These are phyloP conservation scores for Nomada fabriciana DNA, from an alignment of 2,888 invertebrate species.

Conservation along the genomic window DNA sequence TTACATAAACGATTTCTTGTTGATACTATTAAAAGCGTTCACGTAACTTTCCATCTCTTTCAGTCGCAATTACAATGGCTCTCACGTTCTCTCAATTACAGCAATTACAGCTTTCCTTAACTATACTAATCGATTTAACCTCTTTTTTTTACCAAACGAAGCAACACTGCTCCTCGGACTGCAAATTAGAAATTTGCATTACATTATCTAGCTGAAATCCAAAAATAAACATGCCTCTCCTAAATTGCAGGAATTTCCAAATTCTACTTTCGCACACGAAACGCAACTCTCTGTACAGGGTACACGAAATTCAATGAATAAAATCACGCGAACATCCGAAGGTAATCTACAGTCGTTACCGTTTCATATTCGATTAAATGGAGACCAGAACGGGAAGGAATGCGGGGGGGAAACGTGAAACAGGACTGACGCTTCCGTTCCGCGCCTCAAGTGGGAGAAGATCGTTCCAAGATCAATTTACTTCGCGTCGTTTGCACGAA, in stretches of 20 bases:
- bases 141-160: too few relatives aligned
- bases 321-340: not conserved
- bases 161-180: too few relatives aligned
- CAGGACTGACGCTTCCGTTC: conserved; percentile 20
- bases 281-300: not conserved
- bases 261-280: not conserved
- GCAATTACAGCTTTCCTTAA: conserved; percentile 37
- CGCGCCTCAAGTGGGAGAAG: not conserved
- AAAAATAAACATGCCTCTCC: too few relatives aligned
- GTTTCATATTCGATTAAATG: conserved; percentile 7
- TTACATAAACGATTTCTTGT: conserved; percentile 16
- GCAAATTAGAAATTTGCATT: too few relatives aligned
- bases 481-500: conserved; percentile 49
- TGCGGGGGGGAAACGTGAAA: conserved; percentile 2
- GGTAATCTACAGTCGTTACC: not conserved
- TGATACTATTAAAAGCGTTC: conserved; percentile 23
- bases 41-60: conserved; percentile 14
- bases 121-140: conserved; percentile 24
- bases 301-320: not conserved
- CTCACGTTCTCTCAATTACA: conserved; percentile 36
- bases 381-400: not conserved
- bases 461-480: conserved; percentile 55
- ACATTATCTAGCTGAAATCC: too few relatives aligned
- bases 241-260: too few relatives aligned
- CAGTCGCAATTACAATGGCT: conserved; percentile 34